phyloP scores from a whole-genome alignment of 2,888 invertebrate species.

The Arrhopalites spinosus region DNA sequence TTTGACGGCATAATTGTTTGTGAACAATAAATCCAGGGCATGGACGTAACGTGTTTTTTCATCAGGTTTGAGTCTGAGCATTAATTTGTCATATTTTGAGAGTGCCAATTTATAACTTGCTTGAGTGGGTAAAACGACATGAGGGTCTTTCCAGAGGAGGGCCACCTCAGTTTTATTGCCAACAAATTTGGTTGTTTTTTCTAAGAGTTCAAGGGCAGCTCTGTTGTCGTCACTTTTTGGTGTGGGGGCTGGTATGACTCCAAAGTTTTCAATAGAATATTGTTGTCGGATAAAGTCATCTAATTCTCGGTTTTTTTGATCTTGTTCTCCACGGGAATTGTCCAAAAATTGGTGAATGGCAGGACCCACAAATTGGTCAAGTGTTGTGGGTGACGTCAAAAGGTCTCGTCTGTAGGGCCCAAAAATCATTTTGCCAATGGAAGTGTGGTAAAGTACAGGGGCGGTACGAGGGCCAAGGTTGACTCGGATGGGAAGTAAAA shows the following conservation, averaged over 20 bases:
- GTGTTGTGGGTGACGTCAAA: neutral
- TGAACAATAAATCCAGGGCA: neutral
- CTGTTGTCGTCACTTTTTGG: conserved; percentile 11
- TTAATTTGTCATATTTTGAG: neutral
- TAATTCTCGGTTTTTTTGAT: neutral
- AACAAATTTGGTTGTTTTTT: neutral
- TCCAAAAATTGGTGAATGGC: no score
- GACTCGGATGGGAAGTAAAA: conserved; percentile 1
- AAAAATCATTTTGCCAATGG: conserved; percentile 35
- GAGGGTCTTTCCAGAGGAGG: conserved; percentile 11
- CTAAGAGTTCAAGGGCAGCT: neutral
- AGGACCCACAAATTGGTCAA: neutral
- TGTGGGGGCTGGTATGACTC: neutral
- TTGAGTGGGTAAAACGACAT: neutral
- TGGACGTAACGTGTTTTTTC: neutral
- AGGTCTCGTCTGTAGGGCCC: conserved; percentile 8
- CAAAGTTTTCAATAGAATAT: conserved; percentile 8
- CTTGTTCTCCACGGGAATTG: neutral
- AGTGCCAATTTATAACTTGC: neutral
- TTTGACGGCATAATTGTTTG: conserved; percentile 10
- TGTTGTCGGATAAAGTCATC: conserved; percentile 7
- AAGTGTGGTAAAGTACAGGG: conserved; percentile 16
- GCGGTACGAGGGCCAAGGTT: conserved; percentile 15
- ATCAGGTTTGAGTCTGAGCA: neutral
- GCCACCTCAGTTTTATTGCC: neutral